Conservation (phyloP, 2,888 invertebrate species). For the Gari tellinella region DNA sequence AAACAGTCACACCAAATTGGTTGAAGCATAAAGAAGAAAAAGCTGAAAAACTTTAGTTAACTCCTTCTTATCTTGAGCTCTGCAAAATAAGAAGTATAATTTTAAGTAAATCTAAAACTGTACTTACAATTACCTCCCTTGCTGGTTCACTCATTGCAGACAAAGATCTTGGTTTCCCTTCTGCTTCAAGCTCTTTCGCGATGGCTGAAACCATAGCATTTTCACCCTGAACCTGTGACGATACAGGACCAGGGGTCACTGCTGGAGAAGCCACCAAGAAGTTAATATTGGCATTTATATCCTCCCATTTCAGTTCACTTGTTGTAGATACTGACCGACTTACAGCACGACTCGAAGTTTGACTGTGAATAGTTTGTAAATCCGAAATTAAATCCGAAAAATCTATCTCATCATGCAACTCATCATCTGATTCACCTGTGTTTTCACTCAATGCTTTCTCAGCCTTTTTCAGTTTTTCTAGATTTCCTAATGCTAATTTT, state of each 20-base stretch:
- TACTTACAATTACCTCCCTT: slow-evolving; percentile 56
- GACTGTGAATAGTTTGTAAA: slow-evolving; percentile 52
- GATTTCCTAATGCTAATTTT: slow-evolving; percentile 74
- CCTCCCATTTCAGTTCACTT: slow-evolving; percentile 64
- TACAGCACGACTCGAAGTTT: slow-evolving; percentile 62
- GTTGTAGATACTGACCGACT: slow-evolving; percentile 61
- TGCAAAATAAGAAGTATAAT: no score
- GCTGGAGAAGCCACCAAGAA: slow-evolving; percentile 66
- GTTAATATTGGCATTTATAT: slow-evolving; percentile 61
- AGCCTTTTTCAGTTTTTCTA: slow-evolving; percentile 76
- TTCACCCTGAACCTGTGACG: slow-evolving; percentile 12
- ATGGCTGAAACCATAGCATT: slow-evolving; percentile 38
- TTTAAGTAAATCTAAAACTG: no score
- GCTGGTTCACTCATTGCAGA: slow-evolving; percentile 61
- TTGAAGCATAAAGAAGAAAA: no score
- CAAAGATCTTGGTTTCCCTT: slow-evolving; percentile 42
- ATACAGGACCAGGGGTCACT: slow-evolving; percentile 55
- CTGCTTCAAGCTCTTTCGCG: slow-evolving; percentile 13
- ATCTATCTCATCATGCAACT: slow-evolving; percentile 52
- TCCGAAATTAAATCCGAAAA: slow-evolving; percentile 56
- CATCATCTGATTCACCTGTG: slow-evolving; percentile 70
- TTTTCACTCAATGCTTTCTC: slow-evolving; percentile 73
- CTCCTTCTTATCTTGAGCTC: no score
- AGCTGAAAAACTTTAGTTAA: no score
- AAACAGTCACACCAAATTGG: no score